phyloP scores from a whole-genome alignment of 1,140 invertebrate genomes.

The Elysia chlorotica region DNA sequence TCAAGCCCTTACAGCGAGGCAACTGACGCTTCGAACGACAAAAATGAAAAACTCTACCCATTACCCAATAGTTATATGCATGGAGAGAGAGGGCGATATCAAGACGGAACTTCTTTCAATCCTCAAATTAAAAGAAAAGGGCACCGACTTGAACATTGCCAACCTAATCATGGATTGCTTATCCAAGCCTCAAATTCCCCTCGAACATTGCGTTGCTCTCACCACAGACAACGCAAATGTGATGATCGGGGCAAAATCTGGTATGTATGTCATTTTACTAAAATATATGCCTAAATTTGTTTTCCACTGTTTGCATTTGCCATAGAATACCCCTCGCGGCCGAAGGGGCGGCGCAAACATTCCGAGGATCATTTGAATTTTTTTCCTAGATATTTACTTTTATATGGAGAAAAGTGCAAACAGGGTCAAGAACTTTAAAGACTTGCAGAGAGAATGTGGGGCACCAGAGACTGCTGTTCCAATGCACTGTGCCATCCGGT shows the following conservation, averaged over 20 bases:
- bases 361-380: not conserved
- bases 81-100: not conserved
- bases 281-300: conserved; percentile 20
- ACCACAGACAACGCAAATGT: conserved; percentile 40
- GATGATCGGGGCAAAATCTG: conserved; percentile 30
- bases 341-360: not conserved
- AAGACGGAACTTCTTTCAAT: not conserved
- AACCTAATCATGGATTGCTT: conserved; percentile 28
- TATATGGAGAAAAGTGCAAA: not conserved
- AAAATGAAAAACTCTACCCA: not conserved
- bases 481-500: not conserved
- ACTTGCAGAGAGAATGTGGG: not conserved
- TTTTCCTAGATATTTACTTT: not conserved
- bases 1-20: not conserved
- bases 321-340: conserved; percentile 14
- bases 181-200: conserved; percentile 18
- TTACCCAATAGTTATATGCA: not conserved
- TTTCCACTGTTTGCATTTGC: conserved; percentile 22
- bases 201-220: conserved; percentile 35
- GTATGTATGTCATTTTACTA: conserved; percentile 25
- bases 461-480: not conserved
- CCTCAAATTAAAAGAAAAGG: not conserved
- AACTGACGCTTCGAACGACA: not conserved
- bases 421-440: not conserved
- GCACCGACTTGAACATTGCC: conserved; percentile 31